Evolutionary conservation across 2,113 vertebrate genomes (phyloP).

Genomic region (Scortum barcoo): DNA sequence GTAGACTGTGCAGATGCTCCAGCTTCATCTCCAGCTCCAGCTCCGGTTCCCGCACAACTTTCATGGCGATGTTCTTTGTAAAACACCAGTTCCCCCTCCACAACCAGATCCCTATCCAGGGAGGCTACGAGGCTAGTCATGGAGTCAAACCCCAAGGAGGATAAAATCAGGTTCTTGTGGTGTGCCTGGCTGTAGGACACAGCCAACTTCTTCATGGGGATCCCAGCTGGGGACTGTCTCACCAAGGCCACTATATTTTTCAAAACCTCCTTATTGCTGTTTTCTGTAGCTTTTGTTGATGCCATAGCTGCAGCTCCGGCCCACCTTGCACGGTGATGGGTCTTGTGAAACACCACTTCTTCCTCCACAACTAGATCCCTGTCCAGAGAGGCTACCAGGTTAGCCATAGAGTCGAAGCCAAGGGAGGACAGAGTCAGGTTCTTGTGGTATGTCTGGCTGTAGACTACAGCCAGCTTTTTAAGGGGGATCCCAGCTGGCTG

Average conservation of each 20-base stretch:
- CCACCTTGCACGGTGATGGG: background rate
- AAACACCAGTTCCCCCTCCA: constrained; percentile 58
- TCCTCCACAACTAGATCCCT: constrained; percentile 65
- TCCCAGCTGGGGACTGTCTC: no score
- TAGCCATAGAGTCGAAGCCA: constrained; percentile 61
- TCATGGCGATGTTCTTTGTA: constrained; percentile 40
- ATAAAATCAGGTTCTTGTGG: no score
- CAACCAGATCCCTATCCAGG: constrained; percentile 54
- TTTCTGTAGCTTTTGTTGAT: background rate
- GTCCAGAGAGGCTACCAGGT: constrained; percentile 59
- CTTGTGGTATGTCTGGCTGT: constrained; percentile 62
- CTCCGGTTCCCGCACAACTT: background rate
- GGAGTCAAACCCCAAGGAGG: no score
- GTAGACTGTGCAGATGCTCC: background rate
- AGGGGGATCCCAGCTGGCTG: constrained; percentile 73
- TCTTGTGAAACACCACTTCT: constrained; percentile 63
- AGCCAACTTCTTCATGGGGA: no score
- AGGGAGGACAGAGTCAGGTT: constrained; percentile 60
- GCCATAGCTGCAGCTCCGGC: background rate
- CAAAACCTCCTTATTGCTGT: constrained; percentile 3
- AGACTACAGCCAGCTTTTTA: constrained; percentile 53
- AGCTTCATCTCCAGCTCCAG: background rate
- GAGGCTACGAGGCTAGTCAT: no score
- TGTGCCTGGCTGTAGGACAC: no score
- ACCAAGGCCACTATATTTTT: no score